Evolutionary conservation across 2,113 vertebrate genomes (phyloP), one percentile per base, ranked within the genome.

Genomic region (Hymenochirus boettgeri): DNA sequence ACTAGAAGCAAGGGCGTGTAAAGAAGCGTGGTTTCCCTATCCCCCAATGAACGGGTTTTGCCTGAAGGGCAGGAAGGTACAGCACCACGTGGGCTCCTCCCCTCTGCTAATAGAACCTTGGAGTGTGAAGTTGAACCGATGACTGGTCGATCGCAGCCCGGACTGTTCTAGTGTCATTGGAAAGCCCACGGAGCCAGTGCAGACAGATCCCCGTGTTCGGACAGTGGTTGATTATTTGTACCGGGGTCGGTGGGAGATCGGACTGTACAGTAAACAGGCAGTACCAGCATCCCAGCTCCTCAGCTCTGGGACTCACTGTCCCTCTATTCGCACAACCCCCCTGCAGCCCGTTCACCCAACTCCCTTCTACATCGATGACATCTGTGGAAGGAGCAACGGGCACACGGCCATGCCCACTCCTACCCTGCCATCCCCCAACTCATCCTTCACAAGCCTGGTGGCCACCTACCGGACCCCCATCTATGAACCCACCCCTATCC

Each of bases 321-420:
- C 92, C 92, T 54, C 78, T 96, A 63, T 96, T 93, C 80, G 93
- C 92, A 56, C 92, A 93, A 72, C 95, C 93, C 57, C 91, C 94
- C 75, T 93, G 79, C 94, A 92, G 72, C 86, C 89, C 1, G 80
- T 85, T 18, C 94, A 93, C 74, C 95, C 91, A 65, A 96, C 94
- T 39, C 93, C 94, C n/a, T 97, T 97, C 83, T 97, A 94, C 85
- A 97, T 97, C 62, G 93, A 96, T 45, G 91, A 97, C 79, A 97
- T 97, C 73, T 85, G 96, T 72, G 90, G 92, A 35, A 85, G 90
- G 67, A 88, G 77, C 26, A 21, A n/a, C 52, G 57, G 26, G 53
- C 70, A 57, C 76, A 26, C 63, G 11, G 46, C 73, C 11, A 19
- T 80, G 22, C 83, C 87, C 8, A 65, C 89, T 2, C 92, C 92